Evolutionary conservation across 2,113 vertebrate species (phyloP).

Genomic region (Xenopus borealis): DNA sequence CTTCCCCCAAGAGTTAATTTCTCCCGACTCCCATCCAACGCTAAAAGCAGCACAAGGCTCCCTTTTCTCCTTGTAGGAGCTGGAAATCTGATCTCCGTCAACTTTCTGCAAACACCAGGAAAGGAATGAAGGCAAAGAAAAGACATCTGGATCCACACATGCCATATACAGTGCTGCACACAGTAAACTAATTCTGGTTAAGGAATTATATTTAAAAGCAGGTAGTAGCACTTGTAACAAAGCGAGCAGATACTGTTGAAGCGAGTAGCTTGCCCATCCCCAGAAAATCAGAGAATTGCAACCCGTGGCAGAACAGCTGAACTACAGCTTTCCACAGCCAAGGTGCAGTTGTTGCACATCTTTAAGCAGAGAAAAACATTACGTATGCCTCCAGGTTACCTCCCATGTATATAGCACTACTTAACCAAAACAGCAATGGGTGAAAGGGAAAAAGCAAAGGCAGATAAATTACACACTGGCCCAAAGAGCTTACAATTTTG

Average conservation of each 20-base stretch:
- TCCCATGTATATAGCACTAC: no score
- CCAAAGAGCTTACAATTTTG: not conserved
- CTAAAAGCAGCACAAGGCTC: conserved; percentile 45
- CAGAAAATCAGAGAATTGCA: no score
- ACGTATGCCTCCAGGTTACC: no score
- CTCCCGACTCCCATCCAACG: conserved; percentile 22
- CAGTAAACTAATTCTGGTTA: not conserved
- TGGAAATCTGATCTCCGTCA: conserved; percentile 52
- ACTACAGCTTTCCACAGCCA: no score
- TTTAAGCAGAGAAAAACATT: no score
- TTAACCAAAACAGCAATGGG: no score
- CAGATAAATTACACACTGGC: not conserved
- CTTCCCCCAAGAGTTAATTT: conserved; percentile 27
- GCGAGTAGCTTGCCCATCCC: no score
- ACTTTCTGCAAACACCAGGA: conserved; percentile 51
- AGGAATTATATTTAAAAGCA: no score
- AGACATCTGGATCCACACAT: conserved; percentile 26
- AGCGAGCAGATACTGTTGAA: no score
- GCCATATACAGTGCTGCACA: conserved; percentile 17
- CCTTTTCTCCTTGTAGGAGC: conserved; percentile 29
- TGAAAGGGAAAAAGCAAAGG: not conserved
- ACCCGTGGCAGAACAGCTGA: no score
- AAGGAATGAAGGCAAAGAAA: conserved; percentile 43
- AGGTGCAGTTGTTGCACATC: no score
- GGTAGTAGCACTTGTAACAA: no score